Evolutionary conservation across 2,888 invertebrate genomes (phyloP), one percentile per base, ranked within the genome.

Genomic region (Teleogryllus oceanicus): DNA sequence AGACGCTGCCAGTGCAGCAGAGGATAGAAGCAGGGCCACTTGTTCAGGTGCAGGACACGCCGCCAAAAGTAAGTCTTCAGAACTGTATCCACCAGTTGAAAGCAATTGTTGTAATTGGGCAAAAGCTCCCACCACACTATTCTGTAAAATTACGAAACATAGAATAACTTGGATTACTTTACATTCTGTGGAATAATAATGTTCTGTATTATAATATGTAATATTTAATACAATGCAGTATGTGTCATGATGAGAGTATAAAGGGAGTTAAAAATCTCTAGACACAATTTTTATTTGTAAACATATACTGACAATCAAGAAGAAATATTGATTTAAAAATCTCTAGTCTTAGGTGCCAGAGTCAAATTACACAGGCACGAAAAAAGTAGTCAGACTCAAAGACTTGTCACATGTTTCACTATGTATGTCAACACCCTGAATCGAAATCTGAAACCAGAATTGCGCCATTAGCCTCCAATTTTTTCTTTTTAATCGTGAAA

Each of bases 1-100:
- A 37, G 62, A 62, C 1, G 62, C 75, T n/a, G 76, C 49, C 18
- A 82, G 78, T 11, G 81, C 80, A 18, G 82, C 80, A 51, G 82
- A 82, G 13, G 95, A 95, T 81, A 96, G 90, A 84, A 96, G 90
- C 74, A 96, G 91, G n/a, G 95, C 94, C 16, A 98, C 92, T 88
- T 98, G 98, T 85, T 99, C 98, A 2, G 95, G 93, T 2, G 96
- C 92, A 0, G 98, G 98, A 85, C 97, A 96, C 13, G 93, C 96
- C 8, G 97, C 94, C 79, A 97, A 92, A 79, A 94, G 89, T 80
- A 91, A 90, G 84, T 96, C 95, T 85, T 98, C 98, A 50, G 92
- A 90, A 0, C 91, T 90, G 86, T 96, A 98, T 78, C 94, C 92
- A 50, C 93, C 92, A 82, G 90, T 90, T 2, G 91, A 87, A 16